Evolutionary conservation across 2,888 invertebrate genomes (phyloP), one percentile per base, ranked within the genome.

Genomic region (Hartigia nigra): DNA sequence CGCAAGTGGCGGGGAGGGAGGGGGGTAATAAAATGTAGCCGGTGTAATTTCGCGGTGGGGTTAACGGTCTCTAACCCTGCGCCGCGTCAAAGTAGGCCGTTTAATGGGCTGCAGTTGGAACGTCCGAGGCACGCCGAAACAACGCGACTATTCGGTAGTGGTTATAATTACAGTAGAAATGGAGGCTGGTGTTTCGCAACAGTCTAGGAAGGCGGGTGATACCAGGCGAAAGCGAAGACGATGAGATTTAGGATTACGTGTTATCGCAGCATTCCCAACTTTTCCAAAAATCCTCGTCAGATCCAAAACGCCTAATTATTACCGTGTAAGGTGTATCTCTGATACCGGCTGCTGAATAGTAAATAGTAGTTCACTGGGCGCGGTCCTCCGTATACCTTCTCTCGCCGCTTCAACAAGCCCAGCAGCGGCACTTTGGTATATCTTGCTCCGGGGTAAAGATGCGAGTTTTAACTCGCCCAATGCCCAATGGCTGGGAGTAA

Each of bases 221-320:
- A 75, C 79, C 76, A 75, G 37, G 78, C 69, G 81, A 80, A 79
- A 79, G 70, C 75, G 86, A 87, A 88, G 87, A 85, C 85, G 84
- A 39, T 0, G 55, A 9, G 55, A 23, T 90, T 90, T 90, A 90
- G 86, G 89, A 86, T 85, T 86, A 88, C 86, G 87, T 88, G 88
- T 89, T n/a, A 36, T 36, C 23, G 14, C 88, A 85, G 84, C 86
- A 86, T 89, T 86, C 85, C 87, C 86, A 90, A 90, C 87, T 90
- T 90, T 89, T 88, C 87, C 87, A 86, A 88, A 86, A 88, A 87
- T 87, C 88, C 88, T 88, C 85, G 83, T 84, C 80, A 81, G 82
- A 83, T 77, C 14, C 12, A 37, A 37, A 78, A 72, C 23, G 9
- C 23, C 9, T 23, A 9, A 23, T 55, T 9, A 0, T 9, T 55